These are phyloP conservation scores for Onychomys arenicola DNA, from an alignment of 2,797 vertebrate genomes.

Conservation along the genomic window DNA sequence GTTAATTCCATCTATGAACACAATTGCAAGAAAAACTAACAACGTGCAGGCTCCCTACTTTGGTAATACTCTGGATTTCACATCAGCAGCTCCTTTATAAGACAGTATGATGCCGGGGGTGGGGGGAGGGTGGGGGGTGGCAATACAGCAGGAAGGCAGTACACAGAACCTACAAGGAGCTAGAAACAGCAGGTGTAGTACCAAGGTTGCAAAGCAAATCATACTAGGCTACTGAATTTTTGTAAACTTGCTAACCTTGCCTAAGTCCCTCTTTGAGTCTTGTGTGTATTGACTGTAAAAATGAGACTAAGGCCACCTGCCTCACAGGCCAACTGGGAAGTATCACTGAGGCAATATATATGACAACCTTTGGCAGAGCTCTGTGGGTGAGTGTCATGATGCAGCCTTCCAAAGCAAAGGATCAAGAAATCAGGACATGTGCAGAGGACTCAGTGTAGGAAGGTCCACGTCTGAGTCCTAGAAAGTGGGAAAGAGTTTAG, in stretches of 20 bases:
- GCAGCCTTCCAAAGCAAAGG: background rate
- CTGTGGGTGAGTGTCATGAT: background rate
- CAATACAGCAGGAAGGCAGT: background rate
- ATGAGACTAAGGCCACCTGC: slow-evolving; percentile 43
- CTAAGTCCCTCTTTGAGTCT: slow-evolving; percentile 50
- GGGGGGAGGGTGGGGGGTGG: rapidly evolving
- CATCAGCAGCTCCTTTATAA: slow-evolving; percentile 16
- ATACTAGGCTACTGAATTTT: slow-evolving; percentile 26
- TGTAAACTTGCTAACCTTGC: slow-evolving; percentile 63
- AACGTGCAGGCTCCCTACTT: background rate
- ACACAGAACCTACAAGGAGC: background rate
- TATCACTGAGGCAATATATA: background rate
- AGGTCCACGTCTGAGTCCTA: background rate
- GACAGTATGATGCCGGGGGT: background rate
- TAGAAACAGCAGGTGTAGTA: background rate
- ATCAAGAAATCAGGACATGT: background rate
- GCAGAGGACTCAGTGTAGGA: rapidly evolving
- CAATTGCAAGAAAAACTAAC: slow-evolving; percentile 27
- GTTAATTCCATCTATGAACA: slow-evolving; percentile 5
- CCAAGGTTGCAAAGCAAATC: slow-evolving; percentile 5
- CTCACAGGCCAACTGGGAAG: background rate
- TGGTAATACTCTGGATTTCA: background rate
- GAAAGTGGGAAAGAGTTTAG: background rate
- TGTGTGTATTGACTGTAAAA: slow-evolving; percentile 56
- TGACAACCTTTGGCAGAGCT: background rate